Evolutionary conservation across 2,888 invertebrate genomes (phyloP), one percentile per base, ranked within the genome.

Genomic region (Trissolcus brochymenae): DNA sequence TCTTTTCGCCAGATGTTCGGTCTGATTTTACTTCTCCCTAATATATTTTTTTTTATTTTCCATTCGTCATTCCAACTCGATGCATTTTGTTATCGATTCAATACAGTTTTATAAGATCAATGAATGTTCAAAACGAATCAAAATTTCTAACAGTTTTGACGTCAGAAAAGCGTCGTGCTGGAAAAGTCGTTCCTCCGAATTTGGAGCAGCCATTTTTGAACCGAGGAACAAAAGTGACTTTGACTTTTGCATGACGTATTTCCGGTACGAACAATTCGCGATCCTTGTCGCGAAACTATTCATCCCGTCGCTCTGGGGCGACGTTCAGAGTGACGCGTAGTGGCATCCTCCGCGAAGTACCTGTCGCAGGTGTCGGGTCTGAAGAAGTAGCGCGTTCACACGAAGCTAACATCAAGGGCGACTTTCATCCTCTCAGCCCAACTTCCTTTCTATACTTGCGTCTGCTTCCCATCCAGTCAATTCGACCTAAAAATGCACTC

Each of bases 271-370:
- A 62, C 21, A 55, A 21, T 50, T 49, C 56, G 54, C 54, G 13
- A 61, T 71, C 55, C 68, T 68, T 56, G 40, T 17, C 19, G 43
- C 13, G 50, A 59, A 25, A 54, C 35, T 57, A 64, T 57, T 65
- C 41, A 60, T 35, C 51, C 56, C 79, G 9, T 46, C 14, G 72
- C 61, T 65, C 46, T 14, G 55, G 4, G 43, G 70, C 56, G 59
- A 79, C 80, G 65, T 79, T 79, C 16, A 16, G 16, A 82, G 81
- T 80, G 79, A 76, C 66, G 70, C 81, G 79, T 81, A 84, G 82
- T 83, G 82, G 73, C 80, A 80, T 81, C 76, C 81, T 82, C 74
- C 74, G 79, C 77, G 79, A 84, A 84, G 85, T 83, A 85, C 82
- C 82, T 81, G 84, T 82, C 83, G 82, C 80, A 76, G 82, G 81